Base-by-base conservation (phyloP, 1,140 invertebrate genomes). In the Bombus affinis region DNA sequence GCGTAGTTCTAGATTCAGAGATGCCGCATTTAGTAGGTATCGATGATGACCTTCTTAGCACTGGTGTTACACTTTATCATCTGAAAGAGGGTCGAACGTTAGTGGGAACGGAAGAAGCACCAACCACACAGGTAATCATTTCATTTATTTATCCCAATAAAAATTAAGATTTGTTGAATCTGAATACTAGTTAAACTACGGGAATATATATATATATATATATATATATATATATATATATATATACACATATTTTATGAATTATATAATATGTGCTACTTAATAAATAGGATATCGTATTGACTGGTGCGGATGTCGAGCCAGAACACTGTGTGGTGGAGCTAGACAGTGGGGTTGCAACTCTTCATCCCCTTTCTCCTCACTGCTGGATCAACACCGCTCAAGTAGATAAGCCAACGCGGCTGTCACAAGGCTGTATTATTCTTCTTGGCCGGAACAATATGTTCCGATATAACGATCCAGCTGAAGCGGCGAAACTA, bases 391-490 rank as follows among this genome's bases (percentile, higher is more conserved):
- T 99, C 47, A 98, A 99, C 95, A 98, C 97, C 3, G 96, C 97
- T 62, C 95, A 96, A 72, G 96, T 98, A 37, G 97, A 97, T 87
- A 96, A 97, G 89, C 97, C 97, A 42, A 97, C 96, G 35, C 96
- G 96, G 91, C 95, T 98, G 32, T 97, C 96, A 37, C 98, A 98
- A 95, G 98, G 97, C 62, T 98, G 97, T 92, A 97, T 98, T 47
- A 97, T 99, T 53, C 95, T 98, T 44, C 95, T 99, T 35, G 98
- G 98, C 5, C 96, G 97, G 86, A 98, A 98, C 66, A 98, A 98
- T 93, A 98, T 99, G 96, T 99, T 99, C 94, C 97, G 98, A 59
- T 99, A 98, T 94, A 99, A 99, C 95, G 98, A 99, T 96, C 98
- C 98, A 42, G 97, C 96, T 0, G 98, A 99, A 94, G 98, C 98